Evolutionary conservation across 2,797 vertebrate genomes (phyloP).

Genomic region (Pangasius krempfi): DNA sequence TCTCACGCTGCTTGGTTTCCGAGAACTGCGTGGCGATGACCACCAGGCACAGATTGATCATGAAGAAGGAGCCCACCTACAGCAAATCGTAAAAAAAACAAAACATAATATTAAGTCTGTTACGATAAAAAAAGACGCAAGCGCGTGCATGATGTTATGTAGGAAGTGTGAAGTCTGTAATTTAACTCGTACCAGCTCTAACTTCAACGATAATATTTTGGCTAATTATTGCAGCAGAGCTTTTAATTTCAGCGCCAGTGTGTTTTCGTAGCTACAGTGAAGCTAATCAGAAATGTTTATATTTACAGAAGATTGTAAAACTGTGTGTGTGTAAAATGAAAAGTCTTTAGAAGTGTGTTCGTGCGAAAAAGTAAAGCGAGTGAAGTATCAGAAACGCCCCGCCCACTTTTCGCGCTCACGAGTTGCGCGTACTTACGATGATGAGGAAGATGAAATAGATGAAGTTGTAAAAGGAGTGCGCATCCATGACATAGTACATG

Average conservation of each 20-base stretch:
- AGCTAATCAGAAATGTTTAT: background rate
- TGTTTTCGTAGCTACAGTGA: background rate
- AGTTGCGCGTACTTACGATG: constrained; percentile 69
- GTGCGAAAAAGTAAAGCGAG: too few relatives aligned
- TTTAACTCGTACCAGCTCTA: too few relatives aligned
- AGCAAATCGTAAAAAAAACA: background rate
- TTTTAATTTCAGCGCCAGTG: background rate
- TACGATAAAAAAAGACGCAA: too few relatives aligned
- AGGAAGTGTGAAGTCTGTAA: too few relatives aligned
- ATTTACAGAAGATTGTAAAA: too few relatives aligned
- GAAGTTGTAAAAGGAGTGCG: constrained; percentile 89
- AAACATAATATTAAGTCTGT: too few relatives aligned
- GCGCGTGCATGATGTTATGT: too few relatives aligned
- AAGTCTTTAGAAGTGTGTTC: too few relatives aligned
- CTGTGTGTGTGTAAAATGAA: too few relatives aligned
- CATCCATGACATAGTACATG: constrained; percentile 99
- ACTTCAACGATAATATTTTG: too few relatives aligned
- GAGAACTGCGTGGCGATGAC: constrained; percentile 99
- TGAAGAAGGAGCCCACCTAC: constrained; percentile 98
- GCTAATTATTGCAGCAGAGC: background rate
- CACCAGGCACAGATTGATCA: constrained; percentile 99
- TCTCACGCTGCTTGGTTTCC: constrained; percentile 96
- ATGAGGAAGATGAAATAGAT: constrained; percentile 83
- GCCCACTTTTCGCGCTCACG: too few relatives aligned
- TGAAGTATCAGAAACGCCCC: too few relatives aligned